Conservation (phyloP, 2,113 vertebrate genomes). For the Pampusana beccarii region DNA sequence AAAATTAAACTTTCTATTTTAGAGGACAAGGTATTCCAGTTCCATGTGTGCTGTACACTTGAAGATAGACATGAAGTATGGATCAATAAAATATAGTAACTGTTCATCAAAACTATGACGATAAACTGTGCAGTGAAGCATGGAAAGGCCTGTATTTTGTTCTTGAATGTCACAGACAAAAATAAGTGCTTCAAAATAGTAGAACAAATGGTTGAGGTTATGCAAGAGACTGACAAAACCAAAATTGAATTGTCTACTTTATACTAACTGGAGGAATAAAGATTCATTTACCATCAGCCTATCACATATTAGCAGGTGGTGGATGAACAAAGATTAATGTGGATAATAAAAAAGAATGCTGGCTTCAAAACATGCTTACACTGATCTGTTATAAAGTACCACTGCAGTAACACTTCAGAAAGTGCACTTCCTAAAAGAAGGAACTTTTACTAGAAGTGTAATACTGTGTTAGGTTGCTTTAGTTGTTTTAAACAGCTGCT, state of each 20-base stretch:
- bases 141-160: neutral
- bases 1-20: neutral
- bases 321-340: neutral
- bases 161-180: neutral
- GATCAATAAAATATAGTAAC: constrained; percentile 1
- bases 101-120: neutral
- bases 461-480: neutral
- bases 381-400: neutral
- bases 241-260: neutral
- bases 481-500: neutral
- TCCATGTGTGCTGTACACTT: neutral
- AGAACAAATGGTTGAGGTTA: neutral
- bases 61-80: neutral
- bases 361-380: neutral
- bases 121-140: neutral
- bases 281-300: neutral
- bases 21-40: neutral
- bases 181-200: neutral
- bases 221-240: neutral
- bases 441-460: neutral
- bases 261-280: neutral
- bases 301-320: neutral
- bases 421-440: neutral
- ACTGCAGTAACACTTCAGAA: neutral
- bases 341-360: neutral